A percentile compares a stretch with the other conserved stretches of the same genome.
These are phyloP conservation scores for Phalacrocorax pelagicus DNA, from an alignment of 2,113 vertebrate genomes.

Conservation along the genomic window DNA sequence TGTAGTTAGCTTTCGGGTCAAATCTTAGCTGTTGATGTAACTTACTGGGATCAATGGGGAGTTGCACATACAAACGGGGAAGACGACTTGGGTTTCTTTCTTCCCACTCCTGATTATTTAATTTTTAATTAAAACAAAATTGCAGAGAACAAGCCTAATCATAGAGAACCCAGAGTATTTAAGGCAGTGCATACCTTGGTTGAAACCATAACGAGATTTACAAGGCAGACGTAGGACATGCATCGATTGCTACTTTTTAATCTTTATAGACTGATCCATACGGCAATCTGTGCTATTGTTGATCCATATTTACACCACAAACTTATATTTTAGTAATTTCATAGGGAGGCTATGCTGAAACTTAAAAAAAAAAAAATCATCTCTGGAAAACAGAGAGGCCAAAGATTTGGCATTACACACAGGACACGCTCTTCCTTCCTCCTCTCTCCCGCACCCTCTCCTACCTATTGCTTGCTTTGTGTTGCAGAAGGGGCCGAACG, in stretches of 20 bases:
- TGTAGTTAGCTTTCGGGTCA: slow-evolving; percentile 15
- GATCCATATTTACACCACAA: slow-evolving; percentile 52
- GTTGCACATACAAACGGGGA: background rate
- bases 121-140: background rate
- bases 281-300: background rate
- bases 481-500: background rate
- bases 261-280: slow-evolving; percentile 28
- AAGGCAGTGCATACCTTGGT: background rate
- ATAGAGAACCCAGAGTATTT: background rate
- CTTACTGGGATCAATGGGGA: background rate
- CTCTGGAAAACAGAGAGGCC: background rate
- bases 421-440: background rate
- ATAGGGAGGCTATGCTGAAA: slow-evolving; percentile 10
- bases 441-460: background rate
- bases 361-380: background rate
- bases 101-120: background rate
- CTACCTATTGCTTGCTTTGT: background rate
- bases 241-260: slow-evolving; percentile 8
- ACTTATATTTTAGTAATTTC: background rate
- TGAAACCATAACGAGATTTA: background rate
- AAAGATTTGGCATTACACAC: background rate
- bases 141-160: background rate
- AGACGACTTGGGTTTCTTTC: background rate
- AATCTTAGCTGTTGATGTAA: background rate
- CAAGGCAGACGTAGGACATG: background rate